Conservation (phyloP, 2,888 invertebrate genomes). For the Mystacides longicornis region DNA sequence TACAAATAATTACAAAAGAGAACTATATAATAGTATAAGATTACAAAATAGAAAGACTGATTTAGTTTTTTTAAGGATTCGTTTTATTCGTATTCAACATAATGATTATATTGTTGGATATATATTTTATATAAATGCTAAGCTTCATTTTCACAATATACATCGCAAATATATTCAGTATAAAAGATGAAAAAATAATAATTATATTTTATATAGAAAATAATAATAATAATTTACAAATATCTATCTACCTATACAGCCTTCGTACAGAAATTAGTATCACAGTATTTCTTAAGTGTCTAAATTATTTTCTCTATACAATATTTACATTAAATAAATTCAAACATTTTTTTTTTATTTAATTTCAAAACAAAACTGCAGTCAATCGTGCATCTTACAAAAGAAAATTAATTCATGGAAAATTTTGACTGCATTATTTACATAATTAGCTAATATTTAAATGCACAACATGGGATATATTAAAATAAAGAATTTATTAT, state of each 20-base stretch:
- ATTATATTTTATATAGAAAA: not conserved
- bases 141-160: not conserved
- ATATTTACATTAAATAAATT: not conserved
- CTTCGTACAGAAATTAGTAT: slow-evolving; percentile 18
- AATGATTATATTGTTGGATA: not conserved
- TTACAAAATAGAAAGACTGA: no score
- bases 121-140: slow-evolving; percentile 1
- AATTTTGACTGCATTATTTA: no score
- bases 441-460: no score
- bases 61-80: not conserved
- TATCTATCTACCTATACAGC: slow-evolving; percentile 16
- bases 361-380: not conserved
- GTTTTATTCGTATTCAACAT: slow-evolving; percentile 1
- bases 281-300: slow-evolving; percentile 19
- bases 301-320: not conserved
- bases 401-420: no score
- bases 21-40: no score
- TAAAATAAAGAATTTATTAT: no score
- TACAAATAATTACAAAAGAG: no score
- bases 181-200: not conserved
- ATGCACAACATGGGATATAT: no score
- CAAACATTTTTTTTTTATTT: not conserved
- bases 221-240: slow-evolving; percentile 1
- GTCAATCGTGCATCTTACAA: not conserved
- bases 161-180: not conserved